Conservation (phyloP, 2,888 invertebrate species). For the Drosophila algonquin region DNA sequence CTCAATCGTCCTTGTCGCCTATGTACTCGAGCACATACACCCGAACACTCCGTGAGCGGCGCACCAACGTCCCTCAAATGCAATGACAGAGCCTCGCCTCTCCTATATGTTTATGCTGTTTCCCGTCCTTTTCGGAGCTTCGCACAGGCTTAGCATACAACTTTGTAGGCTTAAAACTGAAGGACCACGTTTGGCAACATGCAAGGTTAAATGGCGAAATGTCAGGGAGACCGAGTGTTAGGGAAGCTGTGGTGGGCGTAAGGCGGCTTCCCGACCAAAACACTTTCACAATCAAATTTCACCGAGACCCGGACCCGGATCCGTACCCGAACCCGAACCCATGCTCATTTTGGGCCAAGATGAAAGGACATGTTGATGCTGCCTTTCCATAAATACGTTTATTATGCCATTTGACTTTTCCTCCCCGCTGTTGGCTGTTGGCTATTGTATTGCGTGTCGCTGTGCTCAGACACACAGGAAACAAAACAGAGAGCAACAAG, state of each 20-base stretch:
- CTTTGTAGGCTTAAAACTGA: slow-evolving; percentile 74
- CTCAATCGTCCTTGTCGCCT: slow-evolving; percentile 56
- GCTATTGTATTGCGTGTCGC: slow-evolving; percentile 29
- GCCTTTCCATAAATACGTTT: slow-evolving; percentile 62
- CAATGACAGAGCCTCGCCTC: slow-evolving; percentile 69
- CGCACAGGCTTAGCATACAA: slow-evolving; percentile 61
- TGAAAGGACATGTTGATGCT: slow-evolving; percentile 39
- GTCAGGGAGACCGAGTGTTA: slow-evolving; percentile 59
- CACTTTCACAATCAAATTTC: not conserved
- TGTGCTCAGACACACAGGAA: slow-evolving; percentile 63
- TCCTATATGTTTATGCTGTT: slow-evolving; percentile 55
- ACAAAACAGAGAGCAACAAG: slow-evolving; percentile 60
- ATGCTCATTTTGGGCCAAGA: slow-evolving; percentile 36
- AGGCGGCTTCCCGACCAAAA: slow-evolving; percentile 11
- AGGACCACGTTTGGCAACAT: slow-evolving; percentile 74
- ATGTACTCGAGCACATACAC: slow-evolving; percentile 42
- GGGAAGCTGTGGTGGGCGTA: slow-evolving; percentile 38
- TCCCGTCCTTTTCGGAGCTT: slow-evolving; percentile 21
- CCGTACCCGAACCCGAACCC: slow-evolving; percentile 13
- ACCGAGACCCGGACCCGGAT: not conserved
- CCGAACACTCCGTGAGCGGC: slow-evolving; percentile 56
- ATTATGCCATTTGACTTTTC: slow-evolving; percentile 71
- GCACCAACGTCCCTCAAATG: slow-evolving; percentile 74
- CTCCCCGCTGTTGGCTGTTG: slow-evolving; percentile 19
- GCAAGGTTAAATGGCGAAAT: slow-evolving; percentile 71